These are phyloP conservation scores for Himalopsyche kuldschensis DNA, from an alignment of 2,888 invertebrate species.

Conservation along the genomic window DNA sequence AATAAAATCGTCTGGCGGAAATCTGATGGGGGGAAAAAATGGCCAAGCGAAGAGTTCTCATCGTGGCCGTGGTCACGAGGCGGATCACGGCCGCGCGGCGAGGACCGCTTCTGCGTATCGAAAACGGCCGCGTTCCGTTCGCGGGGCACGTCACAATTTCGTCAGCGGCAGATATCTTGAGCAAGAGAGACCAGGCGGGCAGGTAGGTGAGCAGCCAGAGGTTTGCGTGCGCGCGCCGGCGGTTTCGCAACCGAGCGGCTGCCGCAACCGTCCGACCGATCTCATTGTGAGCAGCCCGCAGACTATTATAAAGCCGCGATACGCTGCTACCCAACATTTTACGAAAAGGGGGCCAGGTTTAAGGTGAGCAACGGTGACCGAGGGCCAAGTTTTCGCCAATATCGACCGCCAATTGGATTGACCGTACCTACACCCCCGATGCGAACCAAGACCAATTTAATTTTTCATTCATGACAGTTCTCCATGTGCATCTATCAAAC, in stretches of 20 bases:
- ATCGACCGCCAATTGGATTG: too few relatives aligned
- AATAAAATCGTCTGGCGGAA: too few relatives aligned
- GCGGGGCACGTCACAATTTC: constrained; percentile 2
- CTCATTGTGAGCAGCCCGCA: background rate
- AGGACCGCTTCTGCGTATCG: background rate
- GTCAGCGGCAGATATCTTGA: background rate
- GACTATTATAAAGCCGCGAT: background rate
- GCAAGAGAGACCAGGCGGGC: background rate
- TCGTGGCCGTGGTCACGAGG: background rate
- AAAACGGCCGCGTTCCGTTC: background rate
- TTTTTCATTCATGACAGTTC: too few relatives aligned
- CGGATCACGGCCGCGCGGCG: background rate
- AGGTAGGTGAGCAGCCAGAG: background rate
- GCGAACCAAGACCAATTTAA: too few relatives aligned
- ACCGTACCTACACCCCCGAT: too few relatives aligned
- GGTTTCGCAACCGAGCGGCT: constrained; percentile 15
- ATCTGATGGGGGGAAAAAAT: too few relatives aligned
- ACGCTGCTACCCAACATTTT: background rate
- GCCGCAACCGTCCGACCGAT: constrained; percentile 10
- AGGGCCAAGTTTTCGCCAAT: background rate
- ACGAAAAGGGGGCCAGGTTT: background rate
- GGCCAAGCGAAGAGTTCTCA: background rate
- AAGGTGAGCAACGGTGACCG: background rate
- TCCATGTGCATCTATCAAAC: too few relatives aligned
- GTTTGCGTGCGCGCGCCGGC: constrained; percentile 1